Conservation (phyloP, 2,797 vertebrate genomes). For the Brachymystax lenok region DNA sequence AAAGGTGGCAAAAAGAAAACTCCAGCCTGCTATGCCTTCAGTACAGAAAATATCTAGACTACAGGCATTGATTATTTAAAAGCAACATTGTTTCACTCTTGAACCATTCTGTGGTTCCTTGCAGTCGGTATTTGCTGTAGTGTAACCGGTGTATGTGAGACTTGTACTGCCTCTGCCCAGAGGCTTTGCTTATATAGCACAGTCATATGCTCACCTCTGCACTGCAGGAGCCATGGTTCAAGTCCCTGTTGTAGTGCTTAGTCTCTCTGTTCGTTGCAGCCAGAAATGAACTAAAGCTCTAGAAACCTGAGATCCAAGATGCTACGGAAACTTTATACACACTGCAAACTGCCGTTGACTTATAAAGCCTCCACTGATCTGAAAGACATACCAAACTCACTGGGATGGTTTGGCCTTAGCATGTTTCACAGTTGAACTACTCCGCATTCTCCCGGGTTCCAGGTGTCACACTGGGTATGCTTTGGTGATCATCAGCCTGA, state of each 20-base stretch:
- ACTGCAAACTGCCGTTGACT: background rate
- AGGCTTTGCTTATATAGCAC: background rate
- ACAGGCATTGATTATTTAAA: background rate
- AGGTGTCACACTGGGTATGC: background rate
- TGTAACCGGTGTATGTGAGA: background rate
- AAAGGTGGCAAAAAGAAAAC: background rate
- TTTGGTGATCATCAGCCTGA: conserved; percentile 25
- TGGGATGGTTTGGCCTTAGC: background rate
- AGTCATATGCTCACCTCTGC: background rate
- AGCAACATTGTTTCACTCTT: background rate
- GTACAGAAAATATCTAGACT: background rate
- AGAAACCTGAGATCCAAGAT: background rate
- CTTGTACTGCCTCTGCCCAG: background rate
- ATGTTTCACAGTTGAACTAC: background rate
- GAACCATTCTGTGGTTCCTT: background rate
- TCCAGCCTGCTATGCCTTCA: background rate
- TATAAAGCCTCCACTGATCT: background rate
- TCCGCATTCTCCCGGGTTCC: background rate
- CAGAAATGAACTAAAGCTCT: background rate
- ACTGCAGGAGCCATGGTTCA: background rate
- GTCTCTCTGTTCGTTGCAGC: background rate
- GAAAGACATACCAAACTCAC: background rate
- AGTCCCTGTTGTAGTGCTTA: background rate
- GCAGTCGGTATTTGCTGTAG: background rate
- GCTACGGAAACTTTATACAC: background rate